Evolutionary conservation across 2,797 vertebrate species (phyloP).

Genomic region (Dromococcyx pavoninus): DNA sequence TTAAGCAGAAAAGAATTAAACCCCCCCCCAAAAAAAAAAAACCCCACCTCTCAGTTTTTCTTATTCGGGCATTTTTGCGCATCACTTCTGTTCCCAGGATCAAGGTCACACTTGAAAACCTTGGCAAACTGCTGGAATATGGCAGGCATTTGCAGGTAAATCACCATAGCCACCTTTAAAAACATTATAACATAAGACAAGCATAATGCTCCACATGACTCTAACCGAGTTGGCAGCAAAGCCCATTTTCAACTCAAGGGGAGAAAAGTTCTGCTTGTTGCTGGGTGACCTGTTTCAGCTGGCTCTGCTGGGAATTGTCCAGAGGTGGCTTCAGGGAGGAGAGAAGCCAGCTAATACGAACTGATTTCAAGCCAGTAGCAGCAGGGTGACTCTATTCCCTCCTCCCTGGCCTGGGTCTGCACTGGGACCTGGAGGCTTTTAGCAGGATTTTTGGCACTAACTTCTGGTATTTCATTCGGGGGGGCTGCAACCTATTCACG

Average conservation of each 20-base stretch:
- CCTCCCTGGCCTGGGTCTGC: accelerated
- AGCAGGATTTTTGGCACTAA: neutral
- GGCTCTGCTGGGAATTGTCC: neutral
- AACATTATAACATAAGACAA: neutral
- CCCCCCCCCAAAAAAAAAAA: neutral
- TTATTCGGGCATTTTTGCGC: neutral
- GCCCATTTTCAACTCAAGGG: neutral
- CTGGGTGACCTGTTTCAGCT: neutral
- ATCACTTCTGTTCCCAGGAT: neutral
- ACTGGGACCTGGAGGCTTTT: neutral
- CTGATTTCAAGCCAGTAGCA: neutral
- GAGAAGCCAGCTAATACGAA: neutral
- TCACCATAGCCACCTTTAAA: neutral
- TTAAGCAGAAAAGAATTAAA: neutral
- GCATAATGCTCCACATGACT: accelerated
- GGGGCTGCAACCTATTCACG: neutral
- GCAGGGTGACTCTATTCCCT: neutral
- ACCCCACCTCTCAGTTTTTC: neutral
- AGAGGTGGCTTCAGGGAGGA: neutral
- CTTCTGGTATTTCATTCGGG: neutral
- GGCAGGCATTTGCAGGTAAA: accelerated
- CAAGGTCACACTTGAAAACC: accelerated
- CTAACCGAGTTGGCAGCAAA: neutral
- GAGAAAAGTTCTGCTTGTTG: neutral
- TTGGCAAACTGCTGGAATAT: accelerated